phyloP scores from a whole-genome alignment of 1,140 invertebrate species.

The Drosophila baimaii region DNA sequence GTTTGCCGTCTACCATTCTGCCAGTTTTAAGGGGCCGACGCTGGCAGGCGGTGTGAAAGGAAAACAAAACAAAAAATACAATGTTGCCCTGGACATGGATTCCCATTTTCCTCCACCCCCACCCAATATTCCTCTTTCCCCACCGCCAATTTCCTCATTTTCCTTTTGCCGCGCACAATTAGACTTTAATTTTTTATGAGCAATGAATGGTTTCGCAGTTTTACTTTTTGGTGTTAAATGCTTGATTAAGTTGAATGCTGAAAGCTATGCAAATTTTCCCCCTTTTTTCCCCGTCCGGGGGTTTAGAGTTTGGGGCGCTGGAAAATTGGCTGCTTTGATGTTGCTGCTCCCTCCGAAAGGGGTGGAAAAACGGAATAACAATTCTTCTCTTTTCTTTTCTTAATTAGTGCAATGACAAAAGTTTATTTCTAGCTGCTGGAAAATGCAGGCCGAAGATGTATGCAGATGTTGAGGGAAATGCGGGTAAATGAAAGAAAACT shows the following conservation, averaged over 20 bases:
- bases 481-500: constrained; percentile 40
- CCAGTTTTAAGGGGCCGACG: constrained; percentile 40
- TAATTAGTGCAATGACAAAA: constrained; percentile 66
- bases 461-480: constrained; percentile 34
- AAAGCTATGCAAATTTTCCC: constrained; percentile 67
- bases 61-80: constrained; percentile 52
- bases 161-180: constrained; percentile 59
- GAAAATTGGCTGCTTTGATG: constrained; percentile 67
- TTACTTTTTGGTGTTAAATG: constrained; percentile 77
- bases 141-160: constrained; percentile 36
- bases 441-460: constrained; percentile 62
- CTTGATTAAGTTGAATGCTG: constrained; percentile 72
- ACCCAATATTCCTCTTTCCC: neutral
- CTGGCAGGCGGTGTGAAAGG: constrained; percentile 41
- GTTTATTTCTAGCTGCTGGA: constrained; percentile 29
- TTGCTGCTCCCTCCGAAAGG: constrained; percentile 20
- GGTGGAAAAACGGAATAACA: constrained; percentile 35
- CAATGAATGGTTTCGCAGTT: constrained; percentile 74
- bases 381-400: constrained; percentile 37
- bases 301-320: constrained; percentile 21
- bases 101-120: neutral
- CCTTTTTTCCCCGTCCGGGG: neutral
- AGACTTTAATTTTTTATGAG: constrained; percentile 80
- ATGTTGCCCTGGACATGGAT: constrained; percentile 43
- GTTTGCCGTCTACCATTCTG: constrained; percentile 10